Conservation (phyloP, 2,113 vertebrate species). For the Antechinus stuartii region DNA sequence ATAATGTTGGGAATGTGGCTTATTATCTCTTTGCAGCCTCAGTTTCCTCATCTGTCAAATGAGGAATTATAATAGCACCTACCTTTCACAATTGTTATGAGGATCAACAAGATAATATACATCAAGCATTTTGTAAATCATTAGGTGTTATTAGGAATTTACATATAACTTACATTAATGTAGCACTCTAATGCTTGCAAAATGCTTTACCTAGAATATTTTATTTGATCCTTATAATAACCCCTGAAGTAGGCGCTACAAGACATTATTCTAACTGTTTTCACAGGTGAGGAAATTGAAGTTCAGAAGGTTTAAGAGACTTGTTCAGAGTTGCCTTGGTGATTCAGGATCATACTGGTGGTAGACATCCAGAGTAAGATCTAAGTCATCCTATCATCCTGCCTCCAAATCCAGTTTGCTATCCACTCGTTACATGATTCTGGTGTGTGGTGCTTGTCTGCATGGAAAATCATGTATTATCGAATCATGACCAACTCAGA, state of each 20-base stretch:
- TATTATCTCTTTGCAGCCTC: background rate
- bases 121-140: background rate
- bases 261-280: background rate
- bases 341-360: background rate
- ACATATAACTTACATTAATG: background rate
- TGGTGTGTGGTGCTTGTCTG: background rate
- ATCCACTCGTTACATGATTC: background rate
- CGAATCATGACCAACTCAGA: background rate
- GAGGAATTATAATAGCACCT: background rate
- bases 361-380: background rate
- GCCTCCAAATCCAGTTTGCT: background rate
- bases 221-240: background rate
- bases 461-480: background rate
- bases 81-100: background rate
- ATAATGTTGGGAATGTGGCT: background rate
- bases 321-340: background rate
- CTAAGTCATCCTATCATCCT: background rate
- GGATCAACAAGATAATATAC: background rate
- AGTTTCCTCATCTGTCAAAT: background rate
- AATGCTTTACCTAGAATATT: background rate
- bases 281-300: background rate
- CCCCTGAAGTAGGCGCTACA: background rate
- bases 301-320: background rate
- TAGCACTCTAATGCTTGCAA: background rate
- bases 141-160: background rate